Conservation (phyloP, 2,113 vertebrate genomes). For the Tachuris rubrigastra region DNA sequence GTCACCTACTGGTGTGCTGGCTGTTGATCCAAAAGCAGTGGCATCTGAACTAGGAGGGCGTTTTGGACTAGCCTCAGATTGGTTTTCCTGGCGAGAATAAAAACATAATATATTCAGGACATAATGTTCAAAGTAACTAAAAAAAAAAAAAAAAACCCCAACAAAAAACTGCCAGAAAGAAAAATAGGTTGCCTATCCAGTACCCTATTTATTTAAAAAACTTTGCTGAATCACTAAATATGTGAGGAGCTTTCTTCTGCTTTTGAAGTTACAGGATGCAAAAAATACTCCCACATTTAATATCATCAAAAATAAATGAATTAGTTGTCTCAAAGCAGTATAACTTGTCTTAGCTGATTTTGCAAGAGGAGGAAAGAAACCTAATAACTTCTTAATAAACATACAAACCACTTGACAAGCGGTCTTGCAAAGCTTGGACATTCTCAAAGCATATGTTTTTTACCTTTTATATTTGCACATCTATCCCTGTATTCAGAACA, state of each 20-base stretch:
- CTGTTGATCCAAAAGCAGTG: not conserved
- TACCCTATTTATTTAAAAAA: not conserved
- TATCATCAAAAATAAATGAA: not conserved
- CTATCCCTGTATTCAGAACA: not conserved
- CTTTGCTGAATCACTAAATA: not conserved
- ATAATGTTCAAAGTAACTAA: not conserved
- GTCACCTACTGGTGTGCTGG: not conserved
- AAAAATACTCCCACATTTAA: fast-evolving
- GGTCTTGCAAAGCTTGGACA: fast-evolving
- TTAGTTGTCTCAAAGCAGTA: not conserved
- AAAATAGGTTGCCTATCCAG: not conserved
- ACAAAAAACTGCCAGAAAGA: not conserved
- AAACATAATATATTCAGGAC: not conserved
- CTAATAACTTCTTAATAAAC: not conserved
- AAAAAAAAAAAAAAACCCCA: not conserved
- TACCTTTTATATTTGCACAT: not conserved
- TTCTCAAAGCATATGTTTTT: not conserved
- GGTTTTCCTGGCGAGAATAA: slow-evolving; percentile 55
- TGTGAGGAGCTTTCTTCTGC: not conserved
- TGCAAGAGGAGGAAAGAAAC: not conserved
- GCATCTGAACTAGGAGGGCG: slow-evolving; percentile 11
- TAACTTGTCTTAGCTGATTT: not conserved
- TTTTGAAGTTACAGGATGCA: not conserved
- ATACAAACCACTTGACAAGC: not conserved
- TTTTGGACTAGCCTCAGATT: slow-evolving; percentile 46